Evolutionary conservation across 2,888 invertebrate species (phyloP), one percentile per base, ranked within the genome.

Genomic region (Agapetus fuscipes): DNA sequence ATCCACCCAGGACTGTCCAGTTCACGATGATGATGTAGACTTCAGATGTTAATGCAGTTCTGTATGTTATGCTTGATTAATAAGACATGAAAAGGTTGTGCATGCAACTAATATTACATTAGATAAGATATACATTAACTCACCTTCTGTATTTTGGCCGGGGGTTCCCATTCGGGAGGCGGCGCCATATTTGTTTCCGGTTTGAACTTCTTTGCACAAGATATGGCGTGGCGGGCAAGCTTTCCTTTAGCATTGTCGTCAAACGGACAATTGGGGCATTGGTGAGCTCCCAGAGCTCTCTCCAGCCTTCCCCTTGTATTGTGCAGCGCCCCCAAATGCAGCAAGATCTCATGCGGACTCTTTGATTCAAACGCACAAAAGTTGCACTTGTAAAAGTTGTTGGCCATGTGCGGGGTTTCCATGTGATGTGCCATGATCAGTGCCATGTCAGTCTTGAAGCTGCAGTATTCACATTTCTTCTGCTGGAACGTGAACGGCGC

Each of bases 211-310:
- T 91, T 89, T 29, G 80, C 76, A 62, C 95, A 95, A 2, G 88
- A 83, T 43, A 86, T 76, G 49, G 84, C 74, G 66, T 95, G 95
- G 26, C 90, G 76, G 1, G 84, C 85, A 51, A 94, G 65, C 62
- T 91, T 91, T 17, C 87, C 87, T 62, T 90, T 93, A 38, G 89
- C 86, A 55, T 90, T 90, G 53, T 91, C 90, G 60, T 95, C 94
- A 56, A 91, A 94, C 1, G 89, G 86, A 66, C 95, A 95, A 56
- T 89, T 86, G 1, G 87, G 83, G 58, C 94, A 95, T 57, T 91
- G 88, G 60, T 91, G 91, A 60, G 84, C 85, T 1, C 87, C 81
- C 16, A 84, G 83, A 1, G 88, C 86, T 48, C 87, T 74, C 53
- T 91, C 89, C 43, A 94, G 63, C 46, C 84, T 78, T 3, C 88